Percentiles rank a stretch among this genome's conserved stretches.
These are phyloP conservation scores for Distichodus sexfasciatus DNA, from an alignment of 2,797 vertebrate species.

Conservation along the genomic window DNA sequence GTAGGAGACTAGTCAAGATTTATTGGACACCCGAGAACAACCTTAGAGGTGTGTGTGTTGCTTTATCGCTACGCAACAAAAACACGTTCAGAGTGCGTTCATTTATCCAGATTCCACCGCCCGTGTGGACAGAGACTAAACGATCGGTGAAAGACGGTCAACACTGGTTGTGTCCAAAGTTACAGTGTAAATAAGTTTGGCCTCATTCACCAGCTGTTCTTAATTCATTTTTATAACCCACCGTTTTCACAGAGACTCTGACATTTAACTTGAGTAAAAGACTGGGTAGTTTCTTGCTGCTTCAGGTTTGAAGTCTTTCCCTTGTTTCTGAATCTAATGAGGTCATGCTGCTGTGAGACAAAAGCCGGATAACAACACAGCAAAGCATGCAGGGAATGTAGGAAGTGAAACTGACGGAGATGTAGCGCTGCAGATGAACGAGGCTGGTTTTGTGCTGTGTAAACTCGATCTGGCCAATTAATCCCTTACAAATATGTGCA, in stretches of 20 bases:
- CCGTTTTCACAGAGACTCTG: too few relatives aligned
- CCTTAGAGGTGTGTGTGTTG: not conserved
- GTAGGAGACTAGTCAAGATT: too few relatives aligned
- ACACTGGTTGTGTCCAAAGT: too few relatives aligned
- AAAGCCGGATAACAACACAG: conserved; percentile 55
- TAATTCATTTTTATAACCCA: too few relatives aligned
- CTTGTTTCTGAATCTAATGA: conserved; percentile 44
- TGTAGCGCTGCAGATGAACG: conserved; percentile 5
- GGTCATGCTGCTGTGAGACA: conserved; percentile 46
- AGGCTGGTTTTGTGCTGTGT: not conserved
- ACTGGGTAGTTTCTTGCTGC: conserved; percentile 4
- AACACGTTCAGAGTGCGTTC: not conserved
- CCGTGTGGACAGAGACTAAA: too few relatives aligned
- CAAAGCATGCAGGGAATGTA: conserved; percentile 65
- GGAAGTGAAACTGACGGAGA: conserved; percentile 71
- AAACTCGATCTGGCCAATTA: not conserved
- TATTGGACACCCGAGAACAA: too few relatives aligned
- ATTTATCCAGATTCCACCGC: too few relatives aligned
- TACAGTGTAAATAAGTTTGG: too few relatives aligned
- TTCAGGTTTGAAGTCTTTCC: conserved; percentile 34
- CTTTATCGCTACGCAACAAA: not conserved
- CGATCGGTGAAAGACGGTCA: too few relatives aligned
- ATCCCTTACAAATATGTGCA: too few relatives aligned
- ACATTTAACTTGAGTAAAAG: too few relatives aligned
- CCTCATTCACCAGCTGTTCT: too few relatives aligned